phyloP scores from a whole-genome alignment of 2,113 vertebrate genomes.

The Carassius auratus region DNA sequence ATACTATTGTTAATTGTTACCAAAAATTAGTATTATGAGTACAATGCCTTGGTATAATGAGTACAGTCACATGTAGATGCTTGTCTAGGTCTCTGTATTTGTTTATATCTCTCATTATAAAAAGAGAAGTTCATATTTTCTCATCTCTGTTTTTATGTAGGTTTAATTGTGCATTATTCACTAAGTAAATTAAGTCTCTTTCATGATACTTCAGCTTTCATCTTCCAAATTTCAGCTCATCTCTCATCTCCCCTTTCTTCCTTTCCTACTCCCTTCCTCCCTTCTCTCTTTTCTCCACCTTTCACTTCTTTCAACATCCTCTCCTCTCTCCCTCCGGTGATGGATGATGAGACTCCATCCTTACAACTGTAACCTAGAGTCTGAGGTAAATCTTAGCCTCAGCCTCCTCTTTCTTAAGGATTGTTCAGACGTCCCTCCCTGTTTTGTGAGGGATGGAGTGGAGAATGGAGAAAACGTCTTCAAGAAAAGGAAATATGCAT shows the following conservation, averaged over 20 bases:
- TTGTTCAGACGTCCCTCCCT: slow-evolving; percentile 70
- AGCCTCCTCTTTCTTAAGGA: slow-evolving; percentile 78
- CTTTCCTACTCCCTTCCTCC: slow-evolving; percentile 25
- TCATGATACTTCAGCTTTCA: slow-evolving; percentile 29
- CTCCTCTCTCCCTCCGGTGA: slow-evolving; percentile 60
- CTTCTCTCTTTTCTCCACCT: slow-evolving; percentile 76
- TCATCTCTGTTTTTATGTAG: not conserved
- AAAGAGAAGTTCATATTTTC: not conserved
- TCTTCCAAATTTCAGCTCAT: slow-evolving; percentile 31
- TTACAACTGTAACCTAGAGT: slow-evolving; percentile 18
- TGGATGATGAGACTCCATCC: slow-evolving; percentile 40
- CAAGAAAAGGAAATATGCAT: not conserved
- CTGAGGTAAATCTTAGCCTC: slow-evolving; percentile 65
- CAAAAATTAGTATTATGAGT: not conserved
- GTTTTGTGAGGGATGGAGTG: slow-evolving; percentile 72
- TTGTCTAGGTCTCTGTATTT: not conserved
- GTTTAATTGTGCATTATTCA: not conserved
- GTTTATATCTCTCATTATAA: not conserved
- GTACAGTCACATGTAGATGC: no score
- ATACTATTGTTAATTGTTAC: no score
- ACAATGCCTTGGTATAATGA: not conserved
- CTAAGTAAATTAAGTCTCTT: not conserved
- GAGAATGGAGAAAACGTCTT: not conserved
- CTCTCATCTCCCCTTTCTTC: slow-evolving; percentile 51
- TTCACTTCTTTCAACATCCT: slow-evolving; percentile 59